These are phyloP conservation scores for Coregonus clupeaformis DNA, from an alignment of 2,113 vertebrate species.

Conservation along the genomic window DNA sequence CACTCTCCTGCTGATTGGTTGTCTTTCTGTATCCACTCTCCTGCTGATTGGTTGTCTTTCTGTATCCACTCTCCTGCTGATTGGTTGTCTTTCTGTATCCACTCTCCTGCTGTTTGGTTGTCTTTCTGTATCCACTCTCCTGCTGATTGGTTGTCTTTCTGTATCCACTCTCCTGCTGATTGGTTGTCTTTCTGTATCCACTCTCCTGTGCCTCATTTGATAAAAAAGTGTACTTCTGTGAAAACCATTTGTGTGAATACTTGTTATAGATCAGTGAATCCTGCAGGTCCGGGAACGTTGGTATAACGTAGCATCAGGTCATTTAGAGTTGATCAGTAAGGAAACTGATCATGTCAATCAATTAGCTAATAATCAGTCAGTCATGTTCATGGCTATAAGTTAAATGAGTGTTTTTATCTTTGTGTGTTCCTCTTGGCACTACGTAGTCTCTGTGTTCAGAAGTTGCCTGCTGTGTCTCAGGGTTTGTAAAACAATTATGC, in stretches of 20 bases:
- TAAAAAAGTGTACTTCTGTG: background rate
- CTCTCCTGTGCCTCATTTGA: too few species aligned
- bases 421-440: slow-evolving; percentile 9
- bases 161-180: too few species aligned
- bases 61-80: too few species aligned
- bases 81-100: too few species aligned
- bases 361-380: background rate
- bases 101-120: too few species aligned
- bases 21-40: too few species aligned
- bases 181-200: slow-evolving; percentile 5
- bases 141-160: too few species aligned
- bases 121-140: too few species aligned
- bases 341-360: too few species aligned
- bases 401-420: background rate
- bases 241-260: slow-evolving; percentile 11
- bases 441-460: slow-evolving; percentile 22
- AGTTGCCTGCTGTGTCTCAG: slow-evolving; percentile 48
- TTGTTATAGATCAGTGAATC: slow-evolving; percentile 41
- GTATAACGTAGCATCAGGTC: slow-evolving; percentile 17
- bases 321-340: slow-evolving; percentile 4
- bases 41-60: too few species aligned
- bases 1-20: too few species aligned
- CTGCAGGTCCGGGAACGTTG: slow-evolving; percentile 57
- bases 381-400: slow-evolving; percentile 10
- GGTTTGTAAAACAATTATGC: slow-evolving; percentile 25